Evolutionary conservation across 2,797 vertebrate genomes (phyloP), one percentile per base, ranked within the genome.

Genomic region (Ctenochaetus hawaiiensis): DNA sequence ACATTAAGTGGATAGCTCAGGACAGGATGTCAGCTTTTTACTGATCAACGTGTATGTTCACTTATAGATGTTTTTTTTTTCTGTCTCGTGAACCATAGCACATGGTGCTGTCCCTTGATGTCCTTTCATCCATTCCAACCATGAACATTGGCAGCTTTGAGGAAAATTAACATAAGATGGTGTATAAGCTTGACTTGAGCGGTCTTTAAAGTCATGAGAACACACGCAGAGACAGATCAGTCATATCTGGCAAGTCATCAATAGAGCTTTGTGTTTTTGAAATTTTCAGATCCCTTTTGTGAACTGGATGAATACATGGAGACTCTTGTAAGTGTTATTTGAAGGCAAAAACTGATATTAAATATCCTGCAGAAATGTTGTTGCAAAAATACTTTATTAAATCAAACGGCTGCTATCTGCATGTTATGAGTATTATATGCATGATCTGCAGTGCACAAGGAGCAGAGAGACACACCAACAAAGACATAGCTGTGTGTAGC

Each of bases 201-300:
- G 77, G 49, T 74, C 79, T 85, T 89, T 91, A 79, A 89, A 92
- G 81, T 76, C 71, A 8, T 1, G 49, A 75, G 81, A 76, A 52
- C 49, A 82, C 84, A 77, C 9, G 37, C 77, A 57, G 80, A 79
- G 81, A 81, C 72, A 59, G 82, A 80, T 87, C 83, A 87, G 67
- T 85, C 67, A 58, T 82, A 90, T 85, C 84, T 89, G 80, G 77
- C 75, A 57, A 59, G 76, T 70, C 86, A 92, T 93, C 90, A 85
- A 62, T 84, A 58, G 49, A 88, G 80, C 85, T 66, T 78, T 52
- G 71, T 79, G 74, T 67, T 62, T 90, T 91, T 88, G 77, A 92
- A 86, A 82, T 77, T 76, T 57, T 47, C 22, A 74, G 72, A 87
- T 79, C 72, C 74, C 78, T 70, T 57, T 47, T 71, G 73, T 81